Percentiles rank a stretch among this genome's conserved stretches.
phyloP scores from a whole-genome alignment of 2,113 vertebrate species.

The Zosterops lateralis region DNA sequence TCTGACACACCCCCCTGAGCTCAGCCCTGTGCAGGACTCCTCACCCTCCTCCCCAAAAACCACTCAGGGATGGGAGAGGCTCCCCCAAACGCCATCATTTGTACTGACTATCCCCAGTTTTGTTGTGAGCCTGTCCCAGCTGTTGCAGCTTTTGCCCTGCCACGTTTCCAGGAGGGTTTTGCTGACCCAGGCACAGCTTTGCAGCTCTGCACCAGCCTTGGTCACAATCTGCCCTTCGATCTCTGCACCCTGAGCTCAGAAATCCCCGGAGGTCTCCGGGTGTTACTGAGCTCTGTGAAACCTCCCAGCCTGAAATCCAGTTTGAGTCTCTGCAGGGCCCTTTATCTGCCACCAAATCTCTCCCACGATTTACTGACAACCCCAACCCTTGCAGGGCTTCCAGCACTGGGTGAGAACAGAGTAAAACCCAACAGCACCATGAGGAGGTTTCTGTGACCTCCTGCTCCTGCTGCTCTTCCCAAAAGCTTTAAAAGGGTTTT shows the following conservation, averaged over 20 bases:
- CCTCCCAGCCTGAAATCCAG: fast-evolving
- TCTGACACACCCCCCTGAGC: background rate
- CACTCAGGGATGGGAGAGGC: background rate
- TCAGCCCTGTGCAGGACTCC: background rate
- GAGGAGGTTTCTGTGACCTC: fast-evolving
- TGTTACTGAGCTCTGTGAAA: background rate
- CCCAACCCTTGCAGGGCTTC: fast-evolving
- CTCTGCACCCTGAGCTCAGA: background rate
- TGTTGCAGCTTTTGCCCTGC: fast-evolving
- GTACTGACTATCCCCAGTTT: fast-evolving
- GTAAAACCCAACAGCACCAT: fast-evolving
- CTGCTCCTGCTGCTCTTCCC: background rate
- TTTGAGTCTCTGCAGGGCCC: background rate
- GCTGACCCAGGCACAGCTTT: background rate
- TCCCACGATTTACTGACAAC: fast-evolving
- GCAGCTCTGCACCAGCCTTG: background rate
- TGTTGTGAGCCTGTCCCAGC: fast-evolving
- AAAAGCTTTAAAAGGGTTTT: fast-evolving
- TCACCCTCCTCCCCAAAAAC: background rate
- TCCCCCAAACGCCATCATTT: fast-evolving
- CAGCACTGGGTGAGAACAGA: fast-evolving
- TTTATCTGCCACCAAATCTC: background rate
- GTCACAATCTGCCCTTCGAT: background rate
- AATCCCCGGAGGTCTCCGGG: background rate
- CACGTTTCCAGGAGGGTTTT: fast-evolving